Percentiles rank a stretch among this genome's conserved stretches.
phyloP scores from a whole-genome alignment of 92 coral and sea anemone genomes.

The Montipora capitata region DNA sequence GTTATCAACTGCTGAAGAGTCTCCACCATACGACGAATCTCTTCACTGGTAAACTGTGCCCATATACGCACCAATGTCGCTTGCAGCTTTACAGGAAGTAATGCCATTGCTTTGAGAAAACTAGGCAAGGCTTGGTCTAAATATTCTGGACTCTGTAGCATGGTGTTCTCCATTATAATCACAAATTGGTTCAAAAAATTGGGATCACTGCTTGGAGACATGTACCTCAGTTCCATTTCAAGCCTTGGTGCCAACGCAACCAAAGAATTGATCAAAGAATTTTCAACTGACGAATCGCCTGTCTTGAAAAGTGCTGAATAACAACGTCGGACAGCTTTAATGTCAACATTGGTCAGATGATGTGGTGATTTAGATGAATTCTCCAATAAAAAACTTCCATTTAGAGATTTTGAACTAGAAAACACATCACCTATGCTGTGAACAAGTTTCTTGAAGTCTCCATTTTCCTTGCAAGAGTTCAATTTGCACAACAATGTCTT shows the following conservation, averaged over 20 bases:
- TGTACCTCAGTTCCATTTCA: constrained; percentile 84
- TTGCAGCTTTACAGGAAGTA: constrained; percentile 81
- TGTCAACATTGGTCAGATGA: constrained; percentile 80
- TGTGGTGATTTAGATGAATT: constrained; percentile 47
- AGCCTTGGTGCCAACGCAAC: constrained; percentile 81
- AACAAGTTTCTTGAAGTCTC: constrained; percentile 86
- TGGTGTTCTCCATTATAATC: constrained; percentile 90
- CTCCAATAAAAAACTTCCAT: constrained; percentile 85
- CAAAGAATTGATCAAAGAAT: constrained; percentile 91
- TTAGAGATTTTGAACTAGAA: constrained; percentile 89
- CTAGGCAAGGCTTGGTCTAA: constrained; percentile 92
- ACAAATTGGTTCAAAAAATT: constrained; percentile 89
- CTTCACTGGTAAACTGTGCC: constrained; percentile 78
- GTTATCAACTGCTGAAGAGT: constrained; percentile 94
- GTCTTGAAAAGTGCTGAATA: constrained; percentile 87
- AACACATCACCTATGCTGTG: constrained; percentile 91
- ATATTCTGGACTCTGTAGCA: constrained; percentile 97
- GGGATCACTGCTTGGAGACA: constrained; percentile 72
- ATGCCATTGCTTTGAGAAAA: constrained; percentile 87
- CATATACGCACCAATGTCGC: constrained; percentile 86
- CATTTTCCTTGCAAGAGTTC: constrained; percentile 75
- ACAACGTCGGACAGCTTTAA: constrained; percentile 83
- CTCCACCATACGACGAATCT: constrained; percentile 89
- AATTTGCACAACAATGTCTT: constrained; percentile 69
- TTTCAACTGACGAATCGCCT: constrained; percentile 91